Conservation (phyloP, 2,797 vertebrate genomes). For the Cuculus canorus region DNA sequence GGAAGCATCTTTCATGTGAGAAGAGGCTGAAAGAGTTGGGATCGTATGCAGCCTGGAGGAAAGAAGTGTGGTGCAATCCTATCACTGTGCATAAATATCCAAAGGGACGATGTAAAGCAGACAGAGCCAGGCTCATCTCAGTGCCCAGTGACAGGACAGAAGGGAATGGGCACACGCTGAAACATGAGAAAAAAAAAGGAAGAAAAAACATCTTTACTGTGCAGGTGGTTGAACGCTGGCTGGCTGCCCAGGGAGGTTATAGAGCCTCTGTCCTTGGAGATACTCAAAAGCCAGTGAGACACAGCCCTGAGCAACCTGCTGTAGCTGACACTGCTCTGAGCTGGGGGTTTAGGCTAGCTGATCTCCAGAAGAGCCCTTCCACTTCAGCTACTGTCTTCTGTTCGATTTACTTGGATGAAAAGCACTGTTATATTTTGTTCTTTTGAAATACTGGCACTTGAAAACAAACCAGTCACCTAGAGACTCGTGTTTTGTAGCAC, state of each 20-base stretch:
- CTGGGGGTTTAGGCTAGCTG: too few species aligned
- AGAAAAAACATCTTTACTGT: too few species aligned
- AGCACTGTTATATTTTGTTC: not conserved
- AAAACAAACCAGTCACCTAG: not conserved
- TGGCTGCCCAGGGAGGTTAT: too few species aligned
- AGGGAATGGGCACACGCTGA: too few species aligned
- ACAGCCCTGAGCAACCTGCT: not conserved
- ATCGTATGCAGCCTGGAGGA: too few species aligned
- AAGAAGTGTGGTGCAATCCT: too few species aligned
- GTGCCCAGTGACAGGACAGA: not conserved
- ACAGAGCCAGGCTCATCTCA: not conserved
- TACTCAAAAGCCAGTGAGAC: not conserved
- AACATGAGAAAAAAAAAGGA: too few species aligned
- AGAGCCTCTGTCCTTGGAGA: not conserved
- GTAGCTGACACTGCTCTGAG: not conserved
- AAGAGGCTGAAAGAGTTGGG: not conserved
- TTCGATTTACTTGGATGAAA: not conserved
- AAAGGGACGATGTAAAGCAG: not conserved
- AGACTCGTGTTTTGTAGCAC: accelerated
- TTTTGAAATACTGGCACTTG: not conserved
- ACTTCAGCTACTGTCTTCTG: not conserved
- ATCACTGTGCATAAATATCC: not conserved
- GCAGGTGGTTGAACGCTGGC: too few species aligned
- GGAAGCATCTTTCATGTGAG: not conserved
- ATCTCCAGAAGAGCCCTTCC: not conserved